These are phyloP conservation scores for Nestor notabilis DNA, from an alignment of 2,113 vertebrate species.

Conservation along the genomic window DNA sequence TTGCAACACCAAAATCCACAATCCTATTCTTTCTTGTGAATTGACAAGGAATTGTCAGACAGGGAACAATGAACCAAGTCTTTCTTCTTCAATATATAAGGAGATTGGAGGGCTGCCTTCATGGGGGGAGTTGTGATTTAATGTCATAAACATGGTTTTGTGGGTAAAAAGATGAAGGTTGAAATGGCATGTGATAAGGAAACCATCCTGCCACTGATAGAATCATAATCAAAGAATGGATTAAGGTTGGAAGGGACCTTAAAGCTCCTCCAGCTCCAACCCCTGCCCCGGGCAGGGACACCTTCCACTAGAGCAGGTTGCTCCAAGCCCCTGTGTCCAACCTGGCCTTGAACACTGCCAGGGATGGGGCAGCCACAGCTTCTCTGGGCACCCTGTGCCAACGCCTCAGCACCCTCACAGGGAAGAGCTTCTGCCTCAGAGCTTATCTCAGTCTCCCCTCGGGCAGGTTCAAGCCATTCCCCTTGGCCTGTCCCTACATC, in stretches of 20 bases:
- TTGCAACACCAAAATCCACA: neutral
- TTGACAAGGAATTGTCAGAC: neutral
- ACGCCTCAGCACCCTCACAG: too few relatives aligned
- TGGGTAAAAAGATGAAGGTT: neutral
- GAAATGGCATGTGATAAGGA: neutral
- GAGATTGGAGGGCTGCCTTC: neutral
- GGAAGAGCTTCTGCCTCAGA: too few relatives aligned
- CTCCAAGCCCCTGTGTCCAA: neutral
- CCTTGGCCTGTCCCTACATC: too few relatives aligned
- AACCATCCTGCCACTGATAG: neutral
- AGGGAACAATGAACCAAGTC: neutral
- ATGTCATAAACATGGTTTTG: neutral
- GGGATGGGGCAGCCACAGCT: too few relatives aligned
- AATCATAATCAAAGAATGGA: neutral
- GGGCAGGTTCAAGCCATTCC: too few relatives aligned
- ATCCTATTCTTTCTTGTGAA: neutral
- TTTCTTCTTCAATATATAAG: neutral
- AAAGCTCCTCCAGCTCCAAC: neutral
- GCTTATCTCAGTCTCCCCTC: too few relatives aligned
- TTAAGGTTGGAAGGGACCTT: neutral
- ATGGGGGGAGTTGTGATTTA: neutral
- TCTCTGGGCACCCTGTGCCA: too few relatives aligned
- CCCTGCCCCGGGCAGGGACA: neutral
- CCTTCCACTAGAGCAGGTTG: neutral
- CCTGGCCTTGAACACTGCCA: too few relatives aligned